Evolutionary conservation across 1,140 invertebrate species (phyloP).

Genomic region (Brachionus calyciflorus): DNA sequence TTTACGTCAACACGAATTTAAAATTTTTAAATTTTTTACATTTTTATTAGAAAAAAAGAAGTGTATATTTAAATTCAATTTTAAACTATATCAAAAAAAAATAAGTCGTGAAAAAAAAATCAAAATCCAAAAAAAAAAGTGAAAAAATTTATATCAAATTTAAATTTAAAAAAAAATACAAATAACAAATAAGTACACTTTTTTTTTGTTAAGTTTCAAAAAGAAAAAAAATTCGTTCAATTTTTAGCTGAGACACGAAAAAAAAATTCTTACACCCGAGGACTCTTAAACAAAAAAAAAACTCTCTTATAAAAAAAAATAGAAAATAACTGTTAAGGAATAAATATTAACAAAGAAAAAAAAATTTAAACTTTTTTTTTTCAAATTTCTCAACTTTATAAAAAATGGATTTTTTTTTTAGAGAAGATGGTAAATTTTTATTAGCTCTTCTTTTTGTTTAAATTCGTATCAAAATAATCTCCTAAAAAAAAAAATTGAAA

Average conservation of each 20-base stretch:
- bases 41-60: background rate
- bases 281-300: background rate
- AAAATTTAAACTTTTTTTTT: background rate
- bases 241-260: no score
- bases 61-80: background rate
- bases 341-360: slow-evolving; percentile 31
- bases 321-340: slow-evolving; percentile 39
- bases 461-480: no score
- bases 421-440: no score
- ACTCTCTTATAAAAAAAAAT: background rate
- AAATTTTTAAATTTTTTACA: background rate
- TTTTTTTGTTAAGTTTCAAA: background rate
- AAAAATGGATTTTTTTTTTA: no score
- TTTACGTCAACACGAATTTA: no score
- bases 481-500: no score
- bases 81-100: slow-evolving; percentile 12
- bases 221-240: no score
- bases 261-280: no score
- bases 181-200: slow-evolving; percentile 43
- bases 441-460: no score
- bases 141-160: slow-evolving; percentile 13
- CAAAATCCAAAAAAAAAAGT: slow-evolving; percentile 11
- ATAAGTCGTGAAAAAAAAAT: background rate
- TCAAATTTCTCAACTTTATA: no score
- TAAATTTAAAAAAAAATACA: slow-evolving; percentile 23